phyloP scores from a whole-genome alignment of 2,797 vertebrate genomes.

The Acipenser ruthenus region DNA sequence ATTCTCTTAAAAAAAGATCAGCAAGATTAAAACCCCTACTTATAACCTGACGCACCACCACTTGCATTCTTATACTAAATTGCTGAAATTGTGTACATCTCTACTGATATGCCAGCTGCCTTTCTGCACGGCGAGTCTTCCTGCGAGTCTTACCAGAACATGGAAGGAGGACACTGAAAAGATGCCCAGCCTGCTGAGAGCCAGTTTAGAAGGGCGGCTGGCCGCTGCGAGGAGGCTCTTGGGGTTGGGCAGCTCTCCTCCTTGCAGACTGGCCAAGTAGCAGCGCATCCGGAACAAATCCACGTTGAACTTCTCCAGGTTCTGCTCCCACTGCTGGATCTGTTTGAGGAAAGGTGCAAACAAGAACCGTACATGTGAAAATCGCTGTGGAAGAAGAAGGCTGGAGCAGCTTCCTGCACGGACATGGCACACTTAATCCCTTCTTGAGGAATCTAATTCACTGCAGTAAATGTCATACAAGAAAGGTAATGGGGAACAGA shows the following conservation, averaged over 20 bases:
- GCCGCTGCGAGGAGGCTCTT: slow-evolving; percentile 83
- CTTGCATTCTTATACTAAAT: no score
- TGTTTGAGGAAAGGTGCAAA: slow-evolving; percentile 39
- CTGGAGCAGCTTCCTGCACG: slow-evolving; percentile 15
- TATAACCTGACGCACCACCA: no score
- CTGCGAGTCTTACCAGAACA: slow-evolving; percentile 69
- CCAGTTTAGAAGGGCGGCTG: slow-evolving; percentile 82
- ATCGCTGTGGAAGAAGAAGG: slow-evolving; percentile 43
- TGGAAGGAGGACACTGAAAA: slow-evolving; percentile 91
- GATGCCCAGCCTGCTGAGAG: slow-evolving; percentile 77
- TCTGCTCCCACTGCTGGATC: slow-evolving; percentile 96
- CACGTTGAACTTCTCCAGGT: slow-evolving; percentile 89
- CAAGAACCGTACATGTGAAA: slow-evolving; percentile 13
- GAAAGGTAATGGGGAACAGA: slow-evolving; percentile 36
- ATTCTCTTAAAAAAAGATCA: no score
- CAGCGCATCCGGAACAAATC: slow-evolving; percentile 88
- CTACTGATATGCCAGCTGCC: no score
- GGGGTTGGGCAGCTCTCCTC: slow-evolving; percentile 86
- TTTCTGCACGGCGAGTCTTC: no score
- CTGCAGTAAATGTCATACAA: slow-evolving; percentile 32
- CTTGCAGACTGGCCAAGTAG: slow-evolving; percentile 87
- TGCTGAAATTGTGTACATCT: no score
- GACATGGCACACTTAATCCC: slow-evolving; percentile 26
- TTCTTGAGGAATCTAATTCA: slow-evolving; percentile 19
- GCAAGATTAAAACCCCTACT: no score